Evolutionary conservation across 2,113 vertebrate species (phyloP).

Genomic region (Ctenomys sociabilis): DNA sequence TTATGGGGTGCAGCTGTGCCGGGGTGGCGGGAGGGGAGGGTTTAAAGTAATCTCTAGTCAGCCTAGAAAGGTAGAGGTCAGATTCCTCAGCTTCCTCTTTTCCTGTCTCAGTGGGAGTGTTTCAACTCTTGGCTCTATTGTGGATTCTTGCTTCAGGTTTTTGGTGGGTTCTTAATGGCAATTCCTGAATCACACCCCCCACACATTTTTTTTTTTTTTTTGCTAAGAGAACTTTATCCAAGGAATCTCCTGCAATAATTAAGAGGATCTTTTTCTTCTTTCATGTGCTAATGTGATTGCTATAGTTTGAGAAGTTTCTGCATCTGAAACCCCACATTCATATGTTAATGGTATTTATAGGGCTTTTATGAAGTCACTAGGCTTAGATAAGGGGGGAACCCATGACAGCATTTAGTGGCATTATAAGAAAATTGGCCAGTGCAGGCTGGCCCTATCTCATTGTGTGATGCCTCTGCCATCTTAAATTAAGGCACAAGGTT

Average conservation of each 20-base stretch:
- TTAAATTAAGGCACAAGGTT: background rate
- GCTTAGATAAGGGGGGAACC: background rate
- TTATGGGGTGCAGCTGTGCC: background rate
- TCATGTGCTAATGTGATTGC: background rate
- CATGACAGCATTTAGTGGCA: background rate
- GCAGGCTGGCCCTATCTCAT: background rate
- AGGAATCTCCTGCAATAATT: background rate
- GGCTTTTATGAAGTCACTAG: background rate
- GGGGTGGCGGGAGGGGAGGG: background rate
- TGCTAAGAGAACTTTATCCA: background rate
- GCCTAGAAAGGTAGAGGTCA: background rate
- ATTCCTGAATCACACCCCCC: background rate
- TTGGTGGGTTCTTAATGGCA: background rate
- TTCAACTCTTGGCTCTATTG: background rate
- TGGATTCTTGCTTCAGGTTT: background rate
- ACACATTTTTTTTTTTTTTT: background rate
- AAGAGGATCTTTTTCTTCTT: background rate
- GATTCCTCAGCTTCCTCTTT: background rate
- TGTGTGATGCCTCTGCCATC: too few relatives aligned
- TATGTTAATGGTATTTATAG: background rate
- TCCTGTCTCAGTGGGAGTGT: background rate
- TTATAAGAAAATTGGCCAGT: background rate
- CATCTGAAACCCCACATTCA: background rate
- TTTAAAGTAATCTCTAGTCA: background rate
- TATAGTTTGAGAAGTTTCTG: background rate